Evolutionary conservation across 1,140 invertebrate species (phyloP), one percentile per base, ranked within the genome.

Genomic region (Drosophila suzukii): DNA sequence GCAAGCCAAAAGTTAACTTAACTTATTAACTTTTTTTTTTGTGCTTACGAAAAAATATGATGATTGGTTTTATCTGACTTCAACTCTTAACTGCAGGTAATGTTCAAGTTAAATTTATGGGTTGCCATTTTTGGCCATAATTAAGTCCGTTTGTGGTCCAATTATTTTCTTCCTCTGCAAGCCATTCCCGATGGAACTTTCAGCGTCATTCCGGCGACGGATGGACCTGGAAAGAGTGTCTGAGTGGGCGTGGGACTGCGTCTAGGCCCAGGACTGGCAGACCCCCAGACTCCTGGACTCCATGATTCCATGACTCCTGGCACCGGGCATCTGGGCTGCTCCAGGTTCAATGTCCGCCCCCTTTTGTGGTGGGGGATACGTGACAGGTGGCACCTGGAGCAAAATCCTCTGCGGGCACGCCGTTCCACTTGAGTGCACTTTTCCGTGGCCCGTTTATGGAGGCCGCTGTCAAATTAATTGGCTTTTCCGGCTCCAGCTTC

Each of bases 391-490:
- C 15, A 46, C n/a, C 17, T 20, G 17, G 43, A 46, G 17, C 43
- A 46, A 6, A 71, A 55, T 53, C 46, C 57, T 65, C 57, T 8
- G 30, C 12, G 43, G 57, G 36, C 68, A 50, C 62, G 32, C 44
- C 51, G 54, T 88, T 88, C 66, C 83, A 77, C 82, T 58, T 76
- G 75, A 75, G 71, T 86, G 82, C 78, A 47, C 56, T 55, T 59
- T 41, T 55, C 56, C 51, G 51, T 41, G 58, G 46, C 60, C 56
- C 79, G 83, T 79, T 88, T 79, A 86, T 76, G 78, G 66, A 51
- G n/a, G 34, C 68, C 49, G 75, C 82, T 88, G 79, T 89, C 80
- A 83, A 88, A 88, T 89, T 88, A 88, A 88, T 88, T 88, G 84
- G 83, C 84, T 89, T 88, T 88, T 89, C 83, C 83, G 75, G 62